phyloP scores from a whole-genome alignment of 2,797 vertebrate species.

The Harpagifer antarcticus region DNA sequence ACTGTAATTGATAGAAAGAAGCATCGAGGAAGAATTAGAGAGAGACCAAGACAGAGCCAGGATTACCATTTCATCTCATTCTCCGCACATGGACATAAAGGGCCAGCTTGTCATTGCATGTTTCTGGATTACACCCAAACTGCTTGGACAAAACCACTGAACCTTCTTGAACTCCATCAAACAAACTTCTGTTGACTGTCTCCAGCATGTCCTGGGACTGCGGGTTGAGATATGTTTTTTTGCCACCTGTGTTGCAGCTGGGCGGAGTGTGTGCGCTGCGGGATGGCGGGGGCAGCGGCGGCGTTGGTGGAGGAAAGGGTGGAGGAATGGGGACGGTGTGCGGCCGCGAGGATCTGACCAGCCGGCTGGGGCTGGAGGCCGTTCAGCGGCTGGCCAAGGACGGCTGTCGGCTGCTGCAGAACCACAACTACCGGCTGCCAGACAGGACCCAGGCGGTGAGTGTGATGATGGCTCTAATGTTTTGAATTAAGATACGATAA shows the following conservation, averaged over 20 bases:
- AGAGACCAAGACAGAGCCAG: slow-evolving; percentile 35
- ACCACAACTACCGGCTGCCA: slow-evolving; percentile 89
- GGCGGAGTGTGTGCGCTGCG: slow-evolving; percentile 90
- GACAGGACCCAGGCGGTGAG: slow-evolving; percentile 86
- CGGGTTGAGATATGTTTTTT: slow-evolving; percentile 95
- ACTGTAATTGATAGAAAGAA: slow-evolving; percentile 50
- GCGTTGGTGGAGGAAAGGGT: slow-evolving; percentile 33
- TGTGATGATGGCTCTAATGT: background rate
- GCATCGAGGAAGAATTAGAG: slow-evolving; percentile 43
- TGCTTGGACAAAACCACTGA: slow-evolving; percentile 27
- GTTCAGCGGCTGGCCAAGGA: slow-evolving; percentile 95
- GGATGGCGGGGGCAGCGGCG: slow-evolving; percentile 52
- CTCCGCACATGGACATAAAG: slow-evolving; percentile 46
- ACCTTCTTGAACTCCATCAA: slow-evolving; percentile 14
- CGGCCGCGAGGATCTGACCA: slow-evolving; percentile 90
- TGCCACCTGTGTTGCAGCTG: slow-evolving; percentile 94
- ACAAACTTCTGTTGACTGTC: slow-evolving; percentile 16
- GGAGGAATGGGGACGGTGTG: slow-evolving; percentile 66
- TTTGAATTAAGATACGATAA: background rate
- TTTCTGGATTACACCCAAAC: slow-evolving; percentile 47
- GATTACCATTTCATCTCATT: slow-evolving; percentile 54
- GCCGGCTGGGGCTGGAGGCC: slow-evolving; percentile 88
- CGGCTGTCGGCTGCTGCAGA: slow-evolving; percentile 91
- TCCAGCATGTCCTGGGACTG: slow-evolving; percentile 94
- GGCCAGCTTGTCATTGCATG: slow-evolving; percentile 23